Conservation (phyloP, 2,888 invertebrate genomes). For the Theodoxus fluviatilis region DNA sequence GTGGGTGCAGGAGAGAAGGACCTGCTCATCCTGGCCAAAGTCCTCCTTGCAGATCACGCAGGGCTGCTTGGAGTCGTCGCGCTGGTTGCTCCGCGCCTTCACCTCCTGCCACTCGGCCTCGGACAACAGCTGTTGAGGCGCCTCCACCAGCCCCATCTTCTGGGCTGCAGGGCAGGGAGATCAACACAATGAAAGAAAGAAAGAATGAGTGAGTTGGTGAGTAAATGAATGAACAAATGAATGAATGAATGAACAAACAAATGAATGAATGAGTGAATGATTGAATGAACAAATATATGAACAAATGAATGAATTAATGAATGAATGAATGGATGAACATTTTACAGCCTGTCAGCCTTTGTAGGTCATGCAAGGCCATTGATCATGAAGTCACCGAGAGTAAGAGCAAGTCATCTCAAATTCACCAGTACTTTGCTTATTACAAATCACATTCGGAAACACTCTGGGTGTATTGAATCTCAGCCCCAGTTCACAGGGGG, state of each 20-base stretch:
- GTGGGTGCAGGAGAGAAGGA: constrained; percentile 63
- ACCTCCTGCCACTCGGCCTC: constrained; percentile 61
- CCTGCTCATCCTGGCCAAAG: constrained; percentile 61
- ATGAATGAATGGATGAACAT: too few species aligned
- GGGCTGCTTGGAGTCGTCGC: constrained; percentile 62
- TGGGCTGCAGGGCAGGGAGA: constrained; percentile 57
- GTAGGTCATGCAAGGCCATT: too few species aligned
- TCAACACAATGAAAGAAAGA: constrained; percentile 2
- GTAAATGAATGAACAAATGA: not conserved
- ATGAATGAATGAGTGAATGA: not conserved
- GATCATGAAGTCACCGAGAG: too few species aligned
- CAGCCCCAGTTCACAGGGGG: too few species aligned
- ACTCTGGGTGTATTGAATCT: too few species aligned
- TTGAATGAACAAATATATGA: not conserved
- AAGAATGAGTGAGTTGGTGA: not conserved
- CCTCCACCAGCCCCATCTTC: constrained; percentile 60
- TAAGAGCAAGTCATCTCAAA: too few species aligned
- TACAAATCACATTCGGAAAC: too few species aligned
- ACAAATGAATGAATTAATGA: not conserved
- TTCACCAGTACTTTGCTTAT: too few species aligned
- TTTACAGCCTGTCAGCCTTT: too few species aligned
- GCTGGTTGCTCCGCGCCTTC: constrained; percentile 58
- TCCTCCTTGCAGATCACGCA: constrained; percentile 66
- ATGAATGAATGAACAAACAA: not conserved
- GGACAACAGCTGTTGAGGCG: constrained; percentile 50